Evolutionary conservation across 2,797 vertebrate genomes (phyloP).

Genomic region (Podargus strigoides): DNA sequence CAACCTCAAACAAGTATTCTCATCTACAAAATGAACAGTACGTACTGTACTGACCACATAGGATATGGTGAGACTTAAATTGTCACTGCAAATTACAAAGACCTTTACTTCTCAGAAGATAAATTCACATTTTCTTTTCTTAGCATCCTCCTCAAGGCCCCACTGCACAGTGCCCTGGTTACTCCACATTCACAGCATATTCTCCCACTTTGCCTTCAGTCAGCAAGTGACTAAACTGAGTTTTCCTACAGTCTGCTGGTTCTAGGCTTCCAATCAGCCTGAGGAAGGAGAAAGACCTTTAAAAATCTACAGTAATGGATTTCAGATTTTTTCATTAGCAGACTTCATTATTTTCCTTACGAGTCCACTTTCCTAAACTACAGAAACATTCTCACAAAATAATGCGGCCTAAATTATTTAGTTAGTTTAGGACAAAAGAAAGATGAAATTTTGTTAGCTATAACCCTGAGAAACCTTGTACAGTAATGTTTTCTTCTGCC

Average conservation of each 20-base stretch:
- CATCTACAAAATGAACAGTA: neutral
- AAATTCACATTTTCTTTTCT: neutral
- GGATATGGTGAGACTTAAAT: neutral
- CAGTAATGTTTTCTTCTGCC: neutral
- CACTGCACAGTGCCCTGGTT: neutral
- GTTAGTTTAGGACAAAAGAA: too few species aligned
- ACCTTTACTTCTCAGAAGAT: neutral
- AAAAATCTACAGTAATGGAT: neutral
- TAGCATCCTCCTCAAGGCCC: neutral
- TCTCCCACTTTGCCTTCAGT: neutral
- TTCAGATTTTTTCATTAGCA: neutral
- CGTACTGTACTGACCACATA: neutral
- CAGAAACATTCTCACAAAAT: neutral
- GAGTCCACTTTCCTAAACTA: neutral
- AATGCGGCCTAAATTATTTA: too few species aligned
- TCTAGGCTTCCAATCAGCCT: neutral
- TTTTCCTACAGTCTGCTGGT: neutral
- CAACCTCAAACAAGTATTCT: neutral
- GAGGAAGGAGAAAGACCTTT: neutral
- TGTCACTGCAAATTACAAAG: neutral
- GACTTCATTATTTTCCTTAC: neutral
- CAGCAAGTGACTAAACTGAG: neutral
- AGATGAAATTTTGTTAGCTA: neutral
- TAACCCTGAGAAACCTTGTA: neutral
- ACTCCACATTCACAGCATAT: neutral